Base-by-base conservation (phyloP, 2,797 vertebrate species). In the Hoplostethus atlanticus region DNA sequence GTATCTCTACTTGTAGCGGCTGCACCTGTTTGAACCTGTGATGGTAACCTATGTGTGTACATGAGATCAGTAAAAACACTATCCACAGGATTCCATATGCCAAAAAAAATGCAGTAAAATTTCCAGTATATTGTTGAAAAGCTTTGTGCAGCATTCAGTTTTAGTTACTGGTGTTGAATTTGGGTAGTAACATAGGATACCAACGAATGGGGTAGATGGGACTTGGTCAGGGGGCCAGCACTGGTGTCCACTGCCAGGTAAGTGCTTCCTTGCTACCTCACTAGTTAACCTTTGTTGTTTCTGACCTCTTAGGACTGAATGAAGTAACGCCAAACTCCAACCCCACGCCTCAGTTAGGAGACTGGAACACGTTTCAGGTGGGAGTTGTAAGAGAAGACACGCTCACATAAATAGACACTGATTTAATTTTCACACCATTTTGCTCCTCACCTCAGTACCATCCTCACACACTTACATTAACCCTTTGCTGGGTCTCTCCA, bases 341-440 rank as follows among this genome's bases (percentile, higher is more conserved):
- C 73, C 28, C 82, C 25, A 66, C 61, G 31, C 83, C 88, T 42
- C 94, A 93, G 28, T 77, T 89, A 52, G 71, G 81, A 79, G 96
- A 96, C 5, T 97, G 96, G 96, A 96, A 96, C 87, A 91, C 92
- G 68, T 97, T 97, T 84, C 97, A 99, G 96, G 97, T 99, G 92
- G 68, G 1, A 34, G 36, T 31, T 48, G 5, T 40, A 57, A 77
- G 21, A 16, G 31, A 42, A 44, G 2, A 31, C 25, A 17, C 15
- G 0, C 13, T 30, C 13, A 52, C 36, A 53, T 36, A 44, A 13
- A 60, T 6, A 42, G 13, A 47, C 51, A 28, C 4, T 30, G 9
- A 40, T 30, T 34, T 42, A 0, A 30, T 50, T 30, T 60, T 61
- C 4, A 30, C 31, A n/a, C 6, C 47, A 50, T 50, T 58, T 38